Evolutionary conservation across 2,113 vertebrate species (phyloP), one percentile per base, ranked within the genome.

Genomic region (Lagopus muta): DNA sequence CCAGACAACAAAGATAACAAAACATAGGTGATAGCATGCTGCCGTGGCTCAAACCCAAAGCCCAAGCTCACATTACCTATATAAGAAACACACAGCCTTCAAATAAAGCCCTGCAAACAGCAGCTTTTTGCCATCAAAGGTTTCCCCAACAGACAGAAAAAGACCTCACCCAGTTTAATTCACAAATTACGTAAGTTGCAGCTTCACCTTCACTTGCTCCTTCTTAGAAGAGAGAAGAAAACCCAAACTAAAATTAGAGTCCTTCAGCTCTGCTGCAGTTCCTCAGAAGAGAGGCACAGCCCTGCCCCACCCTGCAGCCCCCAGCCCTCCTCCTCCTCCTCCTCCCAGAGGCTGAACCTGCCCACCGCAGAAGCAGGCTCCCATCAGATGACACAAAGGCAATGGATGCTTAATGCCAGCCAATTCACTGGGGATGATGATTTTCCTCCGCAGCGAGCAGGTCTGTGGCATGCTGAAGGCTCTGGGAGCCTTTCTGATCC

Each of bases 271-370:
- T 48, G 70, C 89, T 36, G 94, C 79, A 91, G 96, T 61, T 94
- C 94, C 66, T 84, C 92, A 84, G 92, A 85, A 91, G 76, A 6
- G 43, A 88, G 82, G 3, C 74, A 34, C 89, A 94, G 85, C 78
- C 88, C 87, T 82, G 97, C 98, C 98, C 97, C 98, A 98, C 98
- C 98, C 98, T 98, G 81, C 22, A 5, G 24, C 74, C 82, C 90
- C 79, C 27, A 54, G 52, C 87, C 30, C 36, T 28, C 24, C 16
- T 24, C 61, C 80, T 81, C 86, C 67, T 88, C 57, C 88, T 91
- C 72, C 42, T 30, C 81, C 79, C 34, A 20, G 66, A 89, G 61
- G 75, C 92, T 25, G 58, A 95, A 64, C 76, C 89, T 92, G 80
- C 80, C 83, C 80, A 74, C 72, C 45, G 54, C 92, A 92, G 86